A percentile compares a stretch with the other conserved stretches of the same genome.
These are phyloP conservation scores for Aporophyla nigra DNA, from an alignment of 2,888 invertebrate genomes.

Conservation along the genomic window DNA sequence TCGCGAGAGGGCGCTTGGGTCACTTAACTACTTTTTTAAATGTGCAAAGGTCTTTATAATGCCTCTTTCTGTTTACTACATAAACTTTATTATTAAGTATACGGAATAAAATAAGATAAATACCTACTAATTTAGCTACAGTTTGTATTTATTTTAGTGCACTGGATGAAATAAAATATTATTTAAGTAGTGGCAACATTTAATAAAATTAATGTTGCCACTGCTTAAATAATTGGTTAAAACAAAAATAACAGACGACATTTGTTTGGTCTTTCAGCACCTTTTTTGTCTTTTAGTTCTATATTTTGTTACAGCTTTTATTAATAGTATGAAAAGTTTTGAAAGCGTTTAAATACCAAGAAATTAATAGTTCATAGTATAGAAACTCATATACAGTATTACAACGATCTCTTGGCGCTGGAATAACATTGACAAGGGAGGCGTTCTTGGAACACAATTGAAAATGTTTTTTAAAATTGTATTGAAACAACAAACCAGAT, in stretches of 20 bases:
- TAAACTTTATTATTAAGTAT: neutral
- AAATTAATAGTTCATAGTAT: neutral
- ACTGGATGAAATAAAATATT: too few species aligned
- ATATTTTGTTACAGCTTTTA: too few species aligned
- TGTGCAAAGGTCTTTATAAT: conserved; percentile 36
- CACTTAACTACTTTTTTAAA: conserved; percentile 43
- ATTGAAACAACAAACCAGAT: neutral
- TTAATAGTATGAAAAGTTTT: neutral
- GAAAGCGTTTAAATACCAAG: neutral
- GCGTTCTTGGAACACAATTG: neutral
- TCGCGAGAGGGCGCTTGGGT: conserved; percentile 82
- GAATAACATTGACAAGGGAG: neutral
- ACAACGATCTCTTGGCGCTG: neutral
- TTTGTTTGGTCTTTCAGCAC: neutral
- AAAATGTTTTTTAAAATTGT: neutral
- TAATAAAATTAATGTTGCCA: conserved; percentile 22
- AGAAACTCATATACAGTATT: neutral
- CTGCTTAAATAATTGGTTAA: neutral
- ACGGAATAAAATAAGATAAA: neutral
- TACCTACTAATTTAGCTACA: neutral
- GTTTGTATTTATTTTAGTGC: neutral
- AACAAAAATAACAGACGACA: neutral
- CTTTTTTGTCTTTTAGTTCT: neutral
- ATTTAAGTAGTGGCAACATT: neutral
- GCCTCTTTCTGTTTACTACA: too few species aligned